Base-by-base conservation (phyloP, 2,888 invertebrate species). In the Bruchidius siliquastri region DNA sequence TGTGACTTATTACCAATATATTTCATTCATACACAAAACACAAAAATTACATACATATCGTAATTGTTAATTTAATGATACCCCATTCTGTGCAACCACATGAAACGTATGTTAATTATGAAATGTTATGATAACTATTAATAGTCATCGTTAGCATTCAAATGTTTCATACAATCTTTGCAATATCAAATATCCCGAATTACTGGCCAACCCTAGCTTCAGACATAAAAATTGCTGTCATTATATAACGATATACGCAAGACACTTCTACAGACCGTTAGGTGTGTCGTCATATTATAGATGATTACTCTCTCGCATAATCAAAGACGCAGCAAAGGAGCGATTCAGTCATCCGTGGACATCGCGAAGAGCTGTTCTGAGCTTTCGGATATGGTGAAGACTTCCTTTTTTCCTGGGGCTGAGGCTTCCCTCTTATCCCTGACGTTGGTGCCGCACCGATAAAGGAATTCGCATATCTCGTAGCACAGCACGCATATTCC, bases 401-500 rank as follows among this genome's bases (percentile, higher is more conserved):
- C 82, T 81, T 82, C 80, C 77, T 81, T 83, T 80, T 80, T 81
- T 75, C 80, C 80, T 73, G 83, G 77, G 70, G 72, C 66, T 67
- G 71, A 74, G 67, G 77, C 77, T 68, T 81, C 80, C 80, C 82
- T 82, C 80, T 80, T 83, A 74, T 79, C 80, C 83, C 26, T 69
- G 74, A 78, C 80, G 83, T 79, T 80, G 73, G 85, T 86, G 86
- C 84, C 81, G 79, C 89, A 89, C 85, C 89, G 89, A 84, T 84
- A 82, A 73, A 91, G 88, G 84, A 91, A 87, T 84, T 91, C 91
- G 85, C 91, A 90, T 84, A 91, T 88, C 87, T 91, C 91, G 85
- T 91, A 91, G 83, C 91, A 90, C 83, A 91, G 87, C 85, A 91
- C 89, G 88, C 90, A 91, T 84, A 91, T 88, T 80, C 91, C 91